These are phyloP conservation scores for Halocynthia aurantium DNA, from an alignment of 23 tunicate species.

Conservation along the genomic window DNA sequence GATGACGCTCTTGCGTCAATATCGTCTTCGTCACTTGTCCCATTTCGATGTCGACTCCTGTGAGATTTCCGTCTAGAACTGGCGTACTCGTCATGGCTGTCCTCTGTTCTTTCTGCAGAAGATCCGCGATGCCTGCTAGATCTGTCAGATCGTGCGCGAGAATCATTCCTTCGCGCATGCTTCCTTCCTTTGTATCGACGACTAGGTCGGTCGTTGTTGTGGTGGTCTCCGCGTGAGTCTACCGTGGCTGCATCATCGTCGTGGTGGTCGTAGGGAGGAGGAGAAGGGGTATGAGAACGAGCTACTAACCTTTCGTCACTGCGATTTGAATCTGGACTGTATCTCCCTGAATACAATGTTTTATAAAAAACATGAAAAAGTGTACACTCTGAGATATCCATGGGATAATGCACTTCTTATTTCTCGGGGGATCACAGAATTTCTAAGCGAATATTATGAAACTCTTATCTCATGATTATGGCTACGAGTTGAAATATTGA, in stretches of 20 bases:
- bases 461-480: no score
- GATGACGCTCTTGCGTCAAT: neutral
- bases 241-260: neutral
- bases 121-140: neutral
- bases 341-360: no score
- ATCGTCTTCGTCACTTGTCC: neutral
- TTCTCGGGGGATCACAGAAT: no score
- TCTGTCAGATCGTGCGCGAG: slow-evolving; percentile 3
- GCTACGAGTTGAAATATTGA: no score
- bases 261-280: slow-evolving; percentile 6
- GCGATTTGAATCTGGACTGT: neutral
- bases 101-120: neutral
- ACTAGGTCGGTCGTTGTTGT: neutral
- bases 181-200: slow-evolving; percentile 5
- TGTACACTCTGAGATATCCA: no score
- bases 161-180: neutral
- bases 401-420: no score
- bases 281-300: neutral
- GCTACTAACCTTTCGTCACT: neutral
- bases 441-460: no score
- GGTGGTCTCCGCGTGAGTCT: neutral
- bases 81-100: neutral
- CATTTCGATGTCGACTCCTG: neutral
- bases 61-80: slow-evolving; percentile 7
- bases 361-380: no score